These are phyloP conservation scores for Enteromius unitaeniatus DNA, from an alignment of 2,797 vertebrate species.

Conservation along the genomic window DNA sequence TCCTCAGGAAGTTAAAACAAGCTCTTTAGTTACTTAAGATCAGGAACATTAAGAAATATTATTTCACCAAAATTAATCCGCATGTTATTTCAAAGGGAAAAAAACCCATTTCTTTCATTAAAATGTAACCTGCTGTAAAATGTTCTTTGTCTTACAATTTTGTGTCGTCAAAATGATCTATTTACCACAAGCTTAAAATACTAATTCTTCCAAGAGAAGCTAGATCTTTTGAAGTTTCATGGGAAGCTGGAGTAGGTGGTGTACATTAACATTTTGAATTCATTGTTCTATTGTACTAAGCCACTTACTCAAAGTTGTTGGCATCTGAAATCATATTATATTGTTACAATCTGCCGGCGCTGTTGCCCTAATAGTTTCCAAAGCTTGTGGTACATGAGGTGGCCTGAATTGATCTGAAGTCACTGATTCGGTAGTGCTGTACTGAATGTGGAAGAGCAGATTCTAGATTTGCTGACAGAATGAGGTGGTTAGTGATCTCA, in stretches of 20 bases:
- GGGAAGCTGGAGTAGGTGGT: not conserved
- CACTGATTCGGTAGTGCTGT: not conserved
- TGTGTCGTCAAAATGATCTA: too few species aligned
- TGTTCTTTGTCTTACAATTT: not conserved
- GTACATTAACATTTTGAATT: not conserved
- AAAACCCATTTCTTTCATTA: not conserved
- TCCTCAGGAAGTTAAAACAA: not conserved
- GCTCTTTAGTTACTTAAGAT: too few species aligned
- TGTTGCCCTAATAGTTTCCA: not conserved
- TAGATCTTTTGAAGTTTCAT: not conserved
- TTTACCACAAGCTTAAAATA: not conserved
- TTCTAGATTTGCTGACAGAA: conserved; percentile 28
- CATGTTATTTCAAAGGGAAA: too few species aligned
- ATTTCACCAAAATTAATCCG: too few species aligned
- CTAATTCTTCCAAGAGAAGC: not conserved
- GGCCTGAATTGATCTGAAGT: conserved; percentile 18
- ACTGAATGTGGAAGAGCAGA: conserved; percentile 10
- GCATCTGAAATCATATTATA: not conserved
- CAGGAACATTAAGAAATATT: too few species aligned
- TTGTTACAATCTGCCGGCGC: not conserved
- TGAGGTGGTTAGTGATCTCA: conserved; percentile 31
- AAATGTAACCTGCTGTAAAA: not conserved
- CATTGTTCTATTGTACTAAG: conserved; percentile 7
- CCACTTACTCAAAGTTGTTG: not conserved
- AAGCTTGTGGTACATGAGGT: not conserved